Evolutionary conservation across 1,140 invertebrate genomes (phyloP), one percentile per base, ranked within the genome.

Genomic region (Coboldia fuscipes): DNA sequence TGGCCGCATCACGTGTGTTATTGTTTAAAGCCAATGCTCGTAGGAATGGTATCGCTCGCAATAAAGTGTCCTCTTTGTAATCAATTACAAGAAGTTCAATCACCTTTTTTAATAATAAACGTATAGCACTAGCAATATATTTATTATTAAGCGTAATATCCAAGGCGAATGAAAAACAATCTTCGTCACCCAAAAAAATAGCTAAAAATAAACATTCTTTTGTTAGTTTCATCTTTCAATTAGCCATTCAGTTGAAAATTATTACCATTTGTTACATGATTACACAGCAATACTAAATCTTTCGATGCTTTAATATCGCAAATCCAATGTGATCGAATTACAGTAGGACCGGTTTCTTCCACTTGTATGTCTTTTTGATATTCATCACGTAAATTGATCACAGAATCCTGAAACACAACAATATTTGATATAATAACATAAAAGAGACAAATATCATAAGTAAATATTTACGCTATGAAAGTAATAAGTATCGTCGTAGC

Each of bases 401-500:
- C 33, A 3, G 15, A 21, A 24, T 34, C 33, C 13, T 15, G 14
- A 12, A 18, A 20, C 8, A 8, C n/a, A 24, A n/a, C n/a, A 17
- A 16, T 4, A 32, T 16, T 18, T 32, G 4, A 8, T 17, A 32
- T 32, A 20, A 32, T 4, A 16, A 7, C 18, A 16, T 10, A 7
- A 32, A 7, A 32, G 19, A 16, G 5, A 17, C 8, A 5, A 17
- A 4, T 12, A 10, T 20, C 5, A 18, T 32, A 4, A 19, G n/a
- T n/a, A n/a, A n/a, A n/a, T n/a, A 16, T 8, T 32, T 20, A 32
- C 30, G 8, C 45, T 48, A 23, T 50, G 45, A 34, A 48, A 54
- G 33, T 44, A 54, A 23, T 42, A 54, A 19, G 44, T 54, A 30
- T 47, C 51, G 29, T 54, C 51, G 27, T 52, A 51, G 16, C 54